Evolutionary conservation across 2,888 invertebrate species (phyloP), one percentile per base, ranked within the genome.

Genomic region (Trichopria drosophilae): DNA sequence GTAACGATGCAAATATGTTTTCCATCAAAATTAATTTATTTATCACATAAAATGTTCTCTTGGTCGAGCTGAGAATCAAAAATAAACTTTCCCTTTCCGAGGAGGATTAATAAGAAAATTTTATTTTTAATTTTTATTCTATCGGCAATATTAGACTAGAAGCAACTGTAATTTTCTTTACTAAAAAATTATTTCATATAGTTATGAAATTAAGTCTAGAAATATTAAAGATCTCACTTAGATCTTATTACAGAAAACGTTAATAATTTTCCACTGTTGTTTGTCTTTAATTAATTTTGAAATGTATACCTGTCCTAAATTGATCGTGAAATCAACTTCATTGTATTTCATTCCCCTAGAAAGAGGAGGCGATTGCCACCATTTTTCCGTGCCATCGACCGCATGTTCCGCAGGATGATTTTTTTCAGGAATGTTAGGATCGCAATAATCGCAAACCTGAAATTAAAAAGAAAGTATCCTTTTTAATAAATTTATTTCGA

Each of bases 311-410:
- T 99, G 98, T 66, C 93, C 97, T 62, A 99, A 82, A 75, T 96
- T 91, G 67, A 99, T 94, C 66, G 98, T 97, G 55, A 99, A 82
- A 78, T 96, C 97, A 72, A 99, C 93, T 79, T 93, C 89, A 74
- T 97, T 97, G 82, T 92, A 98, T 75, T 93, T 90, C 85, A 90
- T 90, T 49, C 97, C 96, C 63, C 99, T 81, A 41, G 98, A 98
- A 18, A 99, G 81, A 1, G 99, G 99, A 0, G 99, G 99, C 71
- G 94, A 94, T 80, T 98, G 97, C 98, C 98, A 99, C 93, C 95
- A 96, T 32, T 88, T 87, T 75, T 93, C 92, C 73, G 88, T 88
- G n/a, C 96, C 96, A 73, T 99, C 97, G 61, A 94, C 93, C 3
- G 97, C 97, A 76, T 86, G 87, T 70, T 89, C 87, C 0, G 96